phyloP scores from a whole-genome alignment of 2,888 invertebrate genomes.

The Tenthredo livida region DNA sequence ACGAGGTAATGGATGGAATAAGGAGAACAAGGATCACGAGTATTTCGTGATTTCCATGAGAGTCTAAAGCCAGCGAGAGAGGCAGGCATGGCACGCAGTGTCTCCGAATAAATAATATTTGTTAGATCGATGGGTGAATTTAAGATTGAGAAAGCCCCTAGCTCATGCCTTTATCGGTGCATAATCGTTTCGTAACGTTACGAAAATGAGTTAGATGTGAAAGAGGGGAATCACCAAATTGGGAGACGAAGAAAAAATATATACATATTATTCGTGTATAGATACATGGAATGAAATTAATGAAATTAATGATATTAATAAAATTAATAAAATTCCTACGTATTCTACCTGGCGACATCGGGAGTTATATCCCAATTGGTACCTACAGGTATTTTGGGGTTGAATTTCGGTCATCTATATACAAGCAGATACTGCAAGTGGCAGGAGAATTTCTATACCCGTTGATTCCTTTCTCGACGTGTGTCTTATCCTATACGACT shows the following conservation, averaged over 20 bases:
- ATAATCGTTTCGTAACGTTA: slow-evolving; percentile 28
- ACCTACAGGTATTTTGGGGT: background rate
- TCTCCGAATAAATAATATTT: slow-evolving; percentile 65
- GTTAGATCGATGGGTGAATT: slow-evolving; percentile 63
- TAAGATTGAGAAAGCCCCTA: slow-evolving; percentile 13
- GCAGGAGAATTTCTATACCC: slow-evolving; percentile 20
- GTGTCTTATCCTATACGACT: background rate
- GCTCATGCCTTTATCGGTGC: slow-evolving; percentile 24
- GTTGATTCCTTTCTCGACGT: background rate
- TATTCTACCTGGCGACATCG: background rate
- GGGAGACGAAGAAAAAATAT: background rate
- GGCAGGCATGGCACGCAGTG: slow-evolving; percentile 59
- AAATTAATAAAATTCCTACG: background rate
- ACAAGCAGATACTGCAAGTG: background rate
- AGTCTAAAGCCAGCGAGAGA: slow-evolving; percentile 38
- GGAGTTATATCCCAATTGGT: slow-evolving; percentile 26
- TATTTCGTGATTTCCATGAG: slow-evolving; percentile 19
- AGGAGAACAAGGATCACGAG: background rate
- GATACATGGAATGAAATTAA: background rate
- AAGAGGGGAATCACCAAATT: background rate
- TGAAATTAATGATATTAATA: slow-evolving; percentile 11
- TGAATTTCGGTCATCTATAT: slow-evolving; percentile 5
- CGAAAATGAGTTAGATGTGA: background rate
- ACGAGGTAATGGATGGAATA: background rate
- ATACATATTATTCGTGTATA: too few relatives aligned